Percentiles rank a stretch among this genome's conserved stretches.
These are phyloP conservation scores for Crax fasciolata DNA, from an alignment of 2,797 vertebrate species.

Conservation along the genomic window DNA sequence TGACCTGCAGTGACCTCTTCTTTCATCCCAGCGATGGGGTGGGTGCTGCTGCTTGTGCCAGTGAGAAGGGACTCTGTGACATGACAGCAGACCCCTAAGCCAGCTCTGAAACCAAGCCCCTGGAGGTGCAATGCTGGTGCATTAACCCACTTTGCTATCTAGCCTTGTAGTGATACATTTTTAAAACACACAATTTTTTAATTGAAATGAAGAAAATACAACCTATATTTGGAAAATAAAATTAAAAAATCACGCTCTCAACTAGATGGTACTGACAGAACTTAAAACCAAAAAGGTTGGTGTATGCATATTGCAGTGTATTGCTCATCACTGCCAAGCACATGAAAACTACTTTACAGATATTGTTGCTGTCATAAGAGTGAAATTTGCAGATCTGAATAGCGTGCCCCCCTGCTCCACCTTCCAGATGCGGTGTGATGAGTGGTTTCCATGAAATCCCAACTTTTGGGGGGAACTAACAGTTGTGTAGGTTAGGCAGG, in stretches of 20 bases:
- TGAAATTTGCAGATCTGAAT: not conserved
- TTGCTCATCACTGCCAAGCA: not conserved
- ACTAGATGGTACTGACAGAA: not conserved
- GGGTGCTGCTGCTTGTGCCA: not conserved
- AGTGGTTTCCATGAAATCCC: not conserved
- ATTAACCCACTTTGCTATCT: conserved; percentile 23
- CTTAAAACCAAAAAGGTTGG: not conserved
- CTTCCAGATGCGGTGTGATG: not conserved
- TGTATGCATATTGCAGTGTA: rapidly evolving
- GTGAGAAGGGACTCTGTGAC: not conserved
- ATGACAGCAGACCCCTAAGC: not conserved
- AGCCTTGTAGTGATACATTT: not conserved
- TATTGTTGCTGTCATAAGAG: not conserved
- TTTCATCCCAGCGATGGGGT: not conserved
- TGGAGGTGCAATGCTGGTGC: not conserved
- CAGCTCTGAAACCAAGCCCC: not conserved
- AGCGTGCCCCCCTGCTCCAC: not conserved
- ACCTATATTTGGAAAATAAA: not conserved
- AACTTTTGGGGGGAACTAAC: not conserved
- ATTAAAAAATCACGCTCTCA: not conserved
- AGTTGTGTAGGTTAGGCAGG: rapidly evolving
- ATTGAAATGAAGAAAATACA: not conserved
- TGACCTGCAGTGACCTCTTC: not conserved
- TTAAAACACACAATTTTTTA: not conserved
- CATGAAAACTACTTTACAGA: not conserved